Evolutionary conservation across 2,113 vertebrate genomes (phyloP).

Genomic region (Channa maculata): DNA sequence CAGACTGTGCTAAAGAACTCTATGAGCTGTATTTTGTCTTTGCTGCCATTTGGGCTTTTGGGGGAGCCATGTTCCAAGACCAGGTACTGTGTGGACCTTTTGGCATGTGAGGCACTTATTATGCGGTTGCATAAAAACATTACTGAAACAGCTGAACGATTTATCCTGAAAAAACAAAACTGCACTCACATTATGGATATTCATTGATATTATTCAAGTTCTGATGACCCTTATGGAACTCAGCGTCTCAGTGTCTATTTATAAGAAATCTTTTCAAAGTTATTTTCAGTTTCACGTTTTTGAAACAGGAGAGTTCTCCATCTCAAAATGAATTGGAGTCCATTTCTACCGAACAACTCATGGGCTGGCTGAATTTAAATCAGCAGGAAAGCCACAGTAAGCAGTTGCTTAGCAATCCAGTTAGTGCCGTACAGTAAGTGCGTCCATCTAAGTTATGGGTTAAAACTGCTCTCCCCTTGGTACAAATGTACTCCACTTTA

Average conservation of each 20-base stretch:
- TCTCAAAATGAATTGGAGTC: constrained; percentile 68
- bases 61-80: constrained; percentile 92
- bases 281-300: constrained; percentile 49
- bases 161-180: constrained; percentile 14
- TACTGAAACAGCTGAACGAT: constrained; percentile 26
- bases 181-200: constrained; percentile 31
- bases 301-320: constrained; percentile 48
- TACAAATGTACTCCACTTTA: constrained; percentile 76
- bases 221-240: constrained; percentile 50
- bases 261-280: constrained; percentile 58
- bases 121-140: constrained; percentile 35
- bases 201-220: constrained; percentile 23
- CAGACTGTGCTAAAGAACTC: constrained; percentile 90
- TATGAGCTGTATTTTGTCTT: constrained; percentile 98
- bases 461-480: constrained; percentile 59
- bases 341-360: constrained; percentile 43
- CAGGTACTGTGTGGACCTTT: constrained; percentile 85
- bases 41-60: constrained; percentile 94
- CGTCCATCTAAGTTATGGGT: constrained; percentile 69
- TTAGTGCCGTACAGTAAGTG: constrained; percentile 67
- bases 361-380: constrained; percentile 67
- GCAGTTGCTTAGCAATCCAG: constrained; percentile 78
- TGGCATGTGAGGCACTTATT: constrained; percentile 2
- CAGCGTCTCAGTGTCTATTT: constrained; percentile 43
- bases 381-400: constrained; percentile 48